Percentiles rank a stretch among this genome's conserved stretches.
Conservation (phyloP, 64 coral and sea anemone species). For the Platygyra sinensis region DNA sequence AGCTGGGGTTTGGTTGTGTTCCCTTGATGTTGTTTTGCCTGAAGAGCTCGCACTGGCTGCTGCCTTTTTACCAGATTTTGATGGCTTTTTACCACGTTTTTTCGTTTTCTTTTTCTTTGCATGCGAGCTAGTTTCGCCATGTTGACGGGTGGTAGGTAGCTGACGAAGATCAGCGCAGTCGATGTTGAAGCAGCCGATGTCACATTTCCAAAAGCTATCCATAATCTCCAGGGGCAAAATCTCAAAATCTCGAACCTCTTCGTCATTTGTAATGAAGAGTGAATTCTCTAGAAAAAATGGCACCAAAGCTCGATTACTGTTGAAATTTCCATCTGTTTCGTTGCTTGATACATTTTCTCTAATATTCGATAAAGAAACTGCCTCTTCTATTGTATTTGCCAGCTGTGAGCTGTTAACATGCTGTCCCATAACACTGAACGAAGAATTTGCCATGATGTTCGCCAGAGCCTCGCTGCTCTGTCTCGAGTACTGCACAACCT, state of each 20-base stretch:
- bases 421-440: background rate
- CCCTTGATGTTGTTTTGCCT: background rate
- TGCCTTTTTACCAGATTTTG: background rate
- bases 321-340: background rate
- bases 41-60: background rate
- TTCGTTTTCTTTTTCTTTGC: slow-evolving; percentile 24
- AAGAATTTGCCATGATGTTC: slow-evolving; percentile 21
- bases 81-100: background rate
- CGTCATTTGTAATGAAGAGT: background rate
- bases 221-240: slow-evolving; percentile 9
- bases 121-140: background rate
- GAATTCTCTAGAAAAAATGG: background rate
- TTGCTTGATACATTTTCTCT: background rate
- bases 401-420: background rate
- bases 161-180: slow-evolving; percentile 23
- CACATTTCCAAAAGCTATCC: slow-evolving; percentile 42
- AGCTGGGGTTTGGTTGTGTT: background rate
- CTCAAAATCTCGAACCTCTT: slow-evolving; percentile 29
- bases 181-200: slow-evolving; percentile 37
- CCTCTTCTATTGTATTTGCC: background rate
- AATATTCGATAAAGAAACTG: background rate
- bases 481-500: slow-evolving; percentile 16
- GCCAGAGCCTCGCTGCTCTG: slow-evolving; percentile 29
- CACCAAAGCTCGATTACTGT: background rate
- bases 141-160: background rate